These are phyloP conservation scores for Thamnaconus septentrionalis DNA, from an alignment of 2,113 vertebrate species.

Conservation along the genomic window DNA sequence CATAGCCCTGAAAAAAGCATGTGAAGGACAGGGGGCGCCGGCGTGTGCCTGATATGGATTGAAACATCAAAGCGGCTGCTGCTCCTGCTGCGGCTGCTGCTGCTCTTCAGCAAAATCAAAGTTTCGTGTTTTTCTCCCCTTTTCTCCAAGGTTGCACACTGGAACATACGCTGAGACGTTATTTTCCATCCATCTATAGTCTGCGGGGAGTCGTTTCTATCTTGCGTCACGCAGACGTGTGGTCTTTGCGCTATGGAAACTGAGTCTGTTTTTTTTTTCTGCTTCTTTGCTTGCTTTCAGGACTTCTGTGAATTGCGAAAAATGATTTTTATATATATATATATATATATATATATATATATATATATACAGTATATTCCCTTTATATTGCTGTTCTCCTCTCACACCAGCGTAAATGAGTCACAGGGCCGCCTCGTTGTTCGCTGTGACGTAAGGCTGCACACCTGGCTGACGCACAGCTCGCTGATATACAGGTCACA, in stretches of 20 bases:
- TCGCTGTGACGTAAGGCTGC: background rate
- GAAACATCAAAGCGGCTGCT: slow-evolving; percentile 33
- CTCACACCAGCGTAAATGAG: slow-evolving; percentile 18
- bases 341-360: background rate
- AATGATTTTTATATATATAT: background rate
- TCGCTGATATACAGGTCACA: slow-evolving; percentile 27
- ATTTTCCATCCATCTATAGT: slow-evolving; percentile 33
- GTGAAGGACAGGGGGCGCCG: slow-evolving; percentile 14
- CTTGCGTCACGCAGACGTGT: background rate
- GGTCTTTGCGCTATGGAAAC: too few relatives aligned
- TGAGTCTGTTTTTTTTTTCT: too few relatives aligned
- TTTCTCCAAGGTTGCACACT: slow-evolving; percentile 35
- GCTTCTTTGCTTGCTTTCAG: too few relatives aligned
- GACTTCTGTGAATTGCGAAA: background rate
- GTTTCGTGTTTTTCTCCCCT: slow-evolving; percentile 9
- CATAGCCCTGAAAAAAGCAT: slow-evolving; percentile 1
- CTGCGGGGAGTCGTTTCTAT: slow-evolving; percentile 15
- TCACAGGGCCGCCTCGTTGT: slow-evolving; percentile 3
- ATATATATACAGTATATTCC: background rate
- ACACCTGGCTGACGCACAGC: slow-evolving; percentile 14
- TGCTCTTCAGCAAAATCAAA: slow-evolving; percentile 41
- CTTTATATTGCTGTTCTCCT: background rate
- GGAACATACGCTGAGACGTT: slow-evolving; percentile 11
- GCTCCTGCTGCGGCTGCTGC: background rate
- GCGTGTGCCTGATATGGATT: slow-evolving; percentile 26